Evolutionary conservation across 2,113 vertebrate genomes (phyloP), one percentile per base, ranked within the genome.

Genomic region (Laticauda colubrina): DNA sequence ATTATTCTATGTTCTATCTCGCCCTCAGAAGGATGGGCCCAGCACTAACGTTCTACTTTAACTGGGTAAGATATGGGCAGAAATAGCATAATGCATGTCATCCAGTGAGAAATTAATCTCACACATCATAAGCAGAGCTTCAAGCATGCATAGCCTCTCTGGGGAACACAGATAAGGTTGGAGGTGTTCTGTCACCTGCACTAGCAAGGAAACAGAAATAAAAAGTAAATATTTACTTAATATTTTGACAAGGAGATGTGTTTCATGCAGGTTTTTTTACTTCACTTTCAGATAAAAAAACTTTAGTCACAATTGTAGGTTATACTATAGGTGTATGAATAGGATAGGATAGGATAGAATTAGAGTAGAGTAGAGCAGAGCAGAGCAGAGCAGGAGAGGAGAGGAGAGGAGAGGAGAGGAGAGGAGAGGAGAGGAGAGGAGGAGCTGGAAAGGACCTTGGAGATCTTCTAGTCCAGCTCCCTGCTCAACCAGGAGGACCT

Each of bases 361-460:
- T 55, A 55, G 55, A 56, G 4, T 20, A 0, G 15, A 54, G 0
- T 15, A 3, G 54, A 15, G 0, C 4, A 1, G 54, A 15, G 10
- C 15, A 0, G 54, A 15, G 2, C 15, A 0, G 54, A 15, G 2
- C 15, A 1, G 54, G 4, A 20, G 55, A 20, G 3, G 20, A 0
- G 55, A 20, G 3, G 20, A 1, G 48, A 8, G 48, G 6, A 9
- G 48, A 9, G 7, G 8, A 9, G 54, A 20, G 0, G 20, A 1
- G 54, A 20, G 3, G 5, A 5, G 55, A 20, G 0, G 15, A 15
- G 54, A 20, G 1, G 20, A 20, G 18, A 56, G 1, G 20, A 5
- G 48, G 48, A 48, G 53, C 53, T 54, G 53, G 53, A 54, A 54
- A 14, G 54, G 54, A 54, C 12, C 54, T 54, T 54, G 54, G 54